Evolutionary conservation across 2,113 vertebrate species (phyloP).

Genomic region (Ascaphus truei): DNA sequence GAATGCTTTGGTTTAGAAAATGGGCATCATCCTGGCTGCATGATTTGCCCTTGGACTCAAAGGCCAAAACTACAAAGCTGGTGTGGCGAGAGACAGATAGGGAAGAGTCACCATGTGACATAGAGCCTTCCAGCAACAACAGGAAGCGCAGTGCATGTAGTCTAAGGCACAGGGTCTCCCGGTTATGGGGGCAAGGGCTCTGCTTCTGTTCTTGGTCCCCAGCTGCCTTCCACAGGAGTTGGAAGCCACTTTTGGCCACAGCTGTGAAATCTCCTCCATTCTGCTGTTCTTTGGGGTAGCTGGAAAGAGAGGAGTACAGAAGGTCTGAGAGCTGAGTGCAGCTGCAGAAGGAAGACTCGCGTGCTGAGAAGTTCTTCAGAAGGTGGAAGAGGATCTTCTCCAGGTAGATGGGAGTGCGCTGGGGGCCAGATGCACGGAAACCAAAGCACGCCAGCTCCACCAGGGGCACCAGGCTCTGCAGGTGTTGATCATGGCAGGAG

Average conservation of each 20-base stretch:
- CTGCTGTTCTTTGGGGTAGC: neutral
- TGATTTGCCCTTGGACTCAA: slow-evolving; percentile 44
- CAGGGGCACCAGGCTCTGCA: slow-evolving; percentile 60
- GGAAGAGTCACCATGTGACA: slow-evolving; percentile 46
- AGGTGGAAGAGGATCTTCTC: slow-evolving; percentile 86
- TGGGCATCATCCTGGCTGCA: slow-evolving; percentile 54
- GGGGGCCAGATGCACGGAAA: slow-evolving; percentile 53
- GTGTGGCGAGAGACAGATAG: slow-evolving; percentile 47
- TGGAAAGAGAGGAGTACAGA: slow-evolving; percentile 61
- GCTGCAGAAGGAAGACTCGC: slow-evolving; percentile 33
- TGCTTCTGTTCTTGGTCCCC: neutral
- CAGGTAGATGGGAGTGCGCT: slow-evolving; percentile 70
- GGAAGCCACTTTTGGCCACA: slow-evolving; percentile 67
- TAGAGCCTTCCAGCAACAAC: slow-evolving; percentile 58
- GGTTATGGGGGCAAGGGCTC: neutral
- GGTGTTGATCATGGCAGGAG: slow-evolving; percentile 35
- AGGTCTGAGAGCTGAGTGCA: slow-evolving; percentile 51
- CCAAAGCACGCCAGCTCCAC: slow-evolving; percentile 66
- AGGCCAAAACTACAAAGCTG: slow-evolving; percentile 57
- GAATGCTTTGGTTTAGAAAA: slow-evolving; percentile 55
- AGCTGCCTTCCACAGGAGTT: slow-evolving; percentile 68
- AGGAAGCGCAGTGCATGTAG: slow-evolving; percentile 75
- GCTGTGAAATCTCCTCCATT: slow-evolving; percentile 51
- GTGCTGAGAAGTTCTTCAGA: slow-evolving; percentile 59
- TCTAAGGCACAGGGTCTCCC: slow-evolving; percentile 47